phyloP scores from a whole-genome alignment of 2,888 invertebrate genomes.

The Pheosia gnoma region DNA sequence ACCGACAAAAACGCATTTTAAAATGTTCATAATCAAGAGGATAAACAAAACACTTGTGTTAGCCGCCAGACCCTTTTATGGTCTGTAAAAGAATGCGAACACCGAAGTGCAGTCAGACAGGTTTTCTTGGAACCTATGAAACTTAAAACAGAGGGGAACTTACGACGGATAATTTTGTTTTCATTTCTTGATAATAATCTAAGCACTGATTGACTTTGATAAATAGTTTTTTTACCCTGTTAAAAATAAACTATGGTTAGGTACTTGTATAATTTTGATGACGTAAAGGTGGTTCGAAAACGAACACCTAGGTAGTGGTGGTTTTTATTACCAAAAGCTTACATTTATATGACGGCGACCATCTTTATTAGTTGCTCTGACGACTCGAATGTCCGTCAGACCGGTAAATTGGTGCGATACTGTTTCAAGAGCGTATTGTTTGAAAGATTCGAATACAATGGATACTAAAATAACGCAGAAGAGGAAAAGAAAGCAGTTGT shows the following conservation, averaged over 20 bases:
- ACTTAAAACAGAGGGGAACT: conserved; percentile 26
- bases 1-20: not conserved
- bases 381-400: not conserved
- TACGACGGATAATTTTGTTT: not conserved
- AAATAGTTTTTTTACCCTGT: not conserved
- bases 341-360: no score
- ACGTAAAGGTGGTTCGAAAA: no score
- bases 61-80: conserved; percentile 45
- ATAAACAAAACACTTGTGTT: conserved; percentile 30
- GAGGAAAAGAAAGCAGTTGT: not conserved
- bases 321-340: no score
- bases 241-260: no score
- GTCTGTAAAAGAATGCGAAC: conserved; percentile 47
- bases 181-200: not conserved
- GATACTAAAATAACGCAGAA: not conserved
- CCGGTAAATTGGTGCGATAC: conserved; percentile 4
- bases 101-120: conserved; percentile 52
- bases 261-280: no score
- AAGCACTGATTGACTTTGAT: not conserved
- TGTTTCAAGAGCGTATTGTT: not conserved
- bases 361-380: not conserved
- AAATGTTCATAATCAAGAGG: conserved; percentile 15
- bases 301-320: no score
- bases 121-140: conserved; percentile 52
- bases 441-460: not conserved